Base-by-base conservation (phyloP, 2,797 vertebrate genomes). In the Acipenser transmontanus region DNA sequence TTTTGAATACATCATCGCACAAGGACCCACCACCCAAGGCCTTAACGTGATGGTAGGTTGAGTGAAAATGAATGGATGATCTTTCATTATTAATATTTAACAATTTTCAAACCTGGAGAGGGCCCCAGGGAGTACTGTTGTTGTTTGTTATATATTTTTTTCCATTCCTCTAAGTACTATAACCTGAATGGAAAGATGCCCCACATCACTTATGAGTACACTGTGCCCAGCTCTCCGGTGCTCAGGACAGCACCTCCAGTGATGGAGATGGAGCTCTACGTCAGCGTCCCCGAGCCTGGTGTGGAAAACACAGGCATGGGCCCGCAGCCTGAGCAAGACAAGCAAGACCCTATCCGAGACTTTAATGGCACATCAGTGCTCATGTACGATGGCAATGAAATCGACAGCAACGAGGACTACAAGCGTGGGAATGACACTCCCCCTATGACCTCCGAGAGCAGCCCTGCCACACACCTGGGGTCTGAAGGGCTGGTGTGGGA, bases 141-240 rank as follows among this genome's bases (percentile, higher is more conserved):
- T 34, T 34, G 34, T 34, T 34, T 34, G 34, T 34, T 34, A 11
- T n/a, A 14, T 57, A n/a, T 61, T 56, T 51, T 51, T 52, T 52
- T 51, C 0, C 81, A 71, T 63, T 64, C 77, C 1, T 4, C 34
- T 34, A 72, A 95, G 94, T 96, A 95, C 78, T 93, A 94, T 77
- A 96, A 96, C 80, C 79, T 96, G 2, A 96, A 95, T 51, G 94
- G 94, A 70, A 95, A 94, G 76, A 89, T 92, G 73, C 90, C 93
- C 50, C 88, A 95, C 68, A 79, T 96, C 76, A 94, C 93, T 8
- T 95, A 93, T 0, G 94, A 95, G 77, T 96, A 91, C 83, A 96
- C 93, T 0, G 76, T 92, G 47, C 91, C 93, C 61, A 5, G 74
- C 54, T 8, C 77, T 77, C 66, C 64, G 1, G 69, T 72, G 54